Conservation (phyloP, 2,113 vertebrate species). For the Callionymus lyra region DNA sequence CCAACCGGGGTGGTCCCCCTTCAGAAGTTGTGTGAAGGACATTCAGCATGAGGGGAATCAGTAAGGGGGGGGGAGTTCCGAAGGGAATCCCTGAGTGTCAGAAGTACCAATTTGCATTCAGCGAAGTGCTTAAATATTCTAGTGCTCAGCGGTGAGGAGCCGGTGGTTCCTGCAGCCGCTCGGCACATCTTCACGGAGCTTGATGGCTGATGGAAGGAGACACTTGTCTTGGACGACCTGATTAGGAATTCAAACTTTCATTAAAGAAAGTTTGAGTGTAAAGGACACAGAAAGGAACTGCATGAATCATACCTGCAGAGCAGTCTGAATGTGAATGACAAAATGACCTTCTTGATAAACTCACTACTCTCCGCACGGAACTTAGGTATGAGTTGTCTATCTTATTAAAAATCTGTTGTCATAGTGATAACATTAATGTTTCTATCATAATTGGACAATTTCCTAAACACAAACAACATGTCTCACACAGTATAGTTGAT, state of each 20-base stretch:
- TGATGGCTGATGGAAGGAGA: constrained; percentile 26
- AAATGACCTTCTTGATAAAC: no score
- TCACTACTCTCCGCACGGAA: no score
- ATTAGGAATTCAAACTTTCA: constrained; percentile 21
- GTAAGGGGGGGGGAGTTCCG: constrained; percentile 29
- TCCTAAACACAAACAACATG: no score
- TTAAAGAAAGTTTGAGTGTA: constrained; percentile 12
- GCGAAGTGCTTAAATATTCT: constrained; percentile 42
- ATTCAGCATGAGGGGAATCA: constrained; percentile 8
- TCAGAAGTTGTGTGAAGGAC: constrained; percentile 29
- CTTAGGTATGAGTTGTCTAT: no score
- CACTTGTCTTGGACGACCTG: constrained; percentile 14
- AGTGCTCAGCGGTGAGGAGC: constrained; percentile 37
- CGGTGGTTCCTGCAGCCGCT: constrained; percentile 12
- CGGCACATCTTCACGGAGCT: constrained; percentile 18
- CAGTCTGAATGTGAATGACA: no score
- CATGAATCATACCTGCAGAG: no score
- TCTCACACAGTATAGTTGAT: no score
- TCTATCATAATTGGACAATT: no score
- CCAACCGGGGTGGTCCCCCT: constrained; percentile 32
- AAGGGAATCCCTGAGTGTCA: constrained; percentile 33
- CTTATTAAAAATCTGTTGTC: no score
- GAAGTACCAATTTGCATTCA: constrained; percentile 49
- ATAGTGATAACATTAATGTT: no score
- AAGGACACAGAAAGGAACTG: background rate